phyloP scores from a whole-genome alignment of 1,140 invertebrate species.

The Cherax quadricarinatus region DNA sequence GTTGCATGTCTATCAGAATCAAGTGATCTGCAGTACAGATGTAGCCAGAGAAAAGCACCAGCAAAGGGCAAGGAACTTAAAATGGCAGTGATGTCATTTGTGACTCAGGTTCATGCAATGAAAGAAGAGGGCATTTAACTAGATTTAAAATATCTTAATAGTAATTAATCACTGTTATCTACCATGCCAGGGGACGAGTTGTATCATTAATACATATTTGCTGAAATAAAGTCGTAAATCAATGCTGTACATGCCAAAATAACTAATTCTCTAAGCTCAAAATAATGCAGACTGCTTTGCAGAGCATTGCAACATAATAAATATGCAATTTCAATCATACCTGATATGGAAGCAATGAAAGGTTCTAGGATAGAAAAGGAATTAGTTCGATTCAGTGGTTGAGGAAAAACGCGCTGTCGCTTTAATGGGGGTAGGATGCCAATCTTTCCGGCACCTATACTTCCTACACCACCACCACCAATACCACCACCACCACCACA shows the following conservation, averaged over 20 bases:
- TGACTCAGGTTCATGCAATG: no score
- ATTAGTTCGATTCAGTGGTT: constrained; percentile 42
- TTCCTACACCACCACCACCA: constrained; percentile 36
- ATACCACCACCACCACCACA: constrained; percentile 38
- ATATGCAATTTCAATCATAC: constrained; percentile 21
- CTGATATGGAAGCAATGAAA: constrained; percentile 57
- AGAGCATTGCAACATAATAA: not conserved
- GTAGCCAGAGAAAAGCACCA: no score
- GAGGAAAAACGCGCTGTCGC: constrained; percentile 24
- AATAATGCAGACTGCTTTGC: not conserved
- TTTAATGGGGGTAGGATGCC: constrained; percentile 31
- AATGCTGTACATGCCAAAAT: not conserved
- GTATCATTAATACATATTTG: no score
- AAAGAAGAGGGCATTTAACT: no score
- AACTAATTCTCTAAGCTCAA: not conserved
- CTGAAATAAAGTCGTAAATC: no score
- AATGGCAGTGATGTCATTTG: no score
- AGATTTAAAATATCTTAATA: no score
- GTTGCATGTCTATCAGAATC: no score
- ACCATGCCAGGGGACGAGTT: no score
- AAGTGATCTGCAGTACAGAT: no score
- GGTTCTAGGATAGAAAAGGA: constrained; percentile 50
- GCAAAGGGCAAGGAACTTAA: no score
- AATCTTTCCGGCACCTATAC: constrained; percentile 18
- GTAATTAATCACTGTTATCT: no score